Conservation (phyloP, 2,113 vertebrate species). For the Hippocampus mohnikei region DNA sequence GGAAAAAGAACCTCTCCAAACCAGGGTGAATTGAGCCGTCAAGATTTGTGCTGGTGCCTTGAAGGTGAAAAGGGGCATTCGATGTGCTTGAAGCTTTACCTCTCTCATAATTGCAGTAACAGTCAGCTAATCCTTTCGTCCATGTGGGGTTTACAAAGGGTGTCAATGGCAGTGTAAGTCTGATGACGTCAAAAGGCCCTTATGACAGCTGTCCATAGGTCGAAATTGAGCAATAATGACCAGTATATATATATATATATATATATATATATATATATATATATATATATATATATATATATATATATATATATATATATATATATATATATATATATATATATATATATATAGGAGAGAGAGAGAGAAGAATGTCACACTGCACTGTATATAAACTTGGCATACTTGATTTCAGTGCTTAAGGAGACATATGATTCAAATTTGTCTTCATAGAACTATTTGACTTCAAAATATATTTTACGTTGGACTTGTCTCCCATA, state of each 20-base stretch:
- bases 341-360: too few relatives aligned
- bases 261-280: too few relatives aligned
- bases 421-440: too few relatives aligned
- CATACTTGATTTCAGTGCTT: too few relatives aligned
- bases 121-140: background rate
- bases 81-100: background rate
- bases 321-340: too few relatives aligned
- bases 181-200: background rate
- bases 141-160: background rate
- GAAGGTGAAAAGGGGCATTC: background rate
- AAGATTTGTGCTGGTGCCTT: background rate
- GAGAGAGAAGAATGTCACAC: too few relatives aligned
- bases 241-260: too few relatives aligned
- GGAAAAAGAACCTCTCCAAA: background rate
- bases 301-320: too few relatives aligned
- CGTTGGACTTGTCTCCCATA: background rate
- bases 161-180: background rate
- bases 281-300: too few relatives aligned
- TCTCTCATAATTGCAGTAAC: too few relatives aligned
- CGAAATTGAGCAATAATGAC: background rate
- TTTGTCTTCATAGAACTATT: too few relatives aligned
- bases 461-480: background rate
- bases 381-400: too few relatives aligned
- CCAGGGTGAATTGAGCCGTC: background rate
- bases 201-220: conserved; percentile 48